Base-by-base conservation (phyloP, 2,113 vertebrate genomes). In the Carollia perspicillata region DNA sequence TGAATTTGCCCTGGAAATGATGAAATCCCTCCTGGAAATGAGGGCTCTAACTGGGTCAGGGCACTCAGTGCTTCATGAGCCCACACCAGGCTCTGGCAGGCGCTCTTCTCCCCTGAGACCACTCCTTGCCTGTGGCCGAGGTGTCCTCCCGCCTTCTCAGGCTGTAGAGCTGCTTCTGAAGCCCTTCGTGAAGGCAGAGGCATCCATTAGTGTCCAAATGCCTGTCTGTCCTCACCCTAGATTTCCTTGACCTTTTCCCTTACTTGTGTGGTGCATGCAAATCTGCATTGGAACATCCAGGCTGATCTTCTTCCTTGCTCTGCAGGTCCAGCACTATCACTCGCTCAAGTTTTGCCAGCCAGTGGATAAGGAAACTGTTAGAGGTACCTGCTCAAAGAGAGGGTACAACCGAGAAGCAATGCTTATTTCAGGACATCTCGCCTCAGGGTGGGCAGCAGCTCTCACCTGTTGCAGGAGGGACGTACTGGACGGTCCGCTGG, bases 61-160 rank as follows among this genome's bases (percentile, higher is more conserved):
- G 17, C 23, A 6, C 4, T 83, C 66, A 37, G 10, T 44, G 51
- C 33, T 44, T 35, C 26, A 33, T 0, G 58, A 69, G 16, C 10
- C 33, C 12, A 1, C 28, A 2, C 16, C 23, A 0, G 0, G 1
- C 3, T 0, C 6, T 12, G 69, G 33, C 18, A 17, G 16, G 44
- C 17, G 23, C 40, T 63, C 16, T 60, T 74, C 47, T 68, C 47
- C 13, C 1, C 55, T 8, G 65, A 9, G 2, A 35, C 28, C 22
- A 16, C 33, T 12, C 47, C 30, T 17, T 22, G 40, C 49, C 60
- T 26, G 23, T 30, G 35, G 68, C 16, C n/a, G 5, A 11, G 2
- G 6, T 1, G 44, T 80, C 77, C 35, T 84, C 30, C 14, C 28
- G 83, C 17, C 47, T 65, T 5, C 37, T 53, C 6, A 3, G 58